Base-by-base conservation (phyloP, 1,140 invertebrate genomes). In the Neodiprion fabricii region DNA sequence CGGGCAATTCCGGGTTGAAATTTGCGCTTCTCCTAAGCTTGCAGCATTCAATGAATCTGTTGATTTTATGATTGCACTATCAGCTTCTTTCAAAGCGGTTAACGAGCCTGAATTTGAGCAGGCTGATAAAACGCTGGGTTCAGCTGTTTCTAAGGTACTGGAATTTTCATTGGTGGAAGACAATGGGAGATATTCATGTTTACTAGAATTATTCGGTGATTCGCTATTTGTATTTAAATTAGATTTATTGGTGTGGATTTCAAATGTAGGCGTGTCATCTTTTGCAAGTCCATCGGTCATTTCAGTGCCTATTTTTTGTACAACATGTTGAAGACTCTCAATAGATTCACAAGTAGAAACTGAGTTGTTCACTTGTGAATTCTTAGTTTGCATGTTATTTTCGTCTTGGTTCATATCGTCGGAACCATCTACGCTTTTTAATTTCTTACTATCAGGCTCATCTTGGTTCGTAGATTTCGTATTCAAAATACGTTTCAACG, bases 341-440 rank as follows among this genome's bases (percentile, higher is more conserved):
- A 86, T 86, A 7, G 85, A 85, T 72, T 86, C 81, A 74, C 83
- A 86, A 47, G 82, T 86, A n/a, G 82, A 81, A 17, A 80, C 65
- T 21, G 82, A 77, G 48, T 82, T 77, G 12, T 74, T 67, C 7
- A 76, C 53, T 71, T 78, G 81, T 7, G 77, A 17, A 1, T 68
- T 69, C 14, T 76, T 73, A 53, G 75, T n/a, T 21, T 78, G 48
- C 8, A 12, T 73, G 77, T 67, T 23, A 72, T 48, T 80, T 80
- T 14, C 76, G 78, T 80, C 17, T 81, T 70, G 23, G 71, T 75
- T 70, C 72, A 74, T 49, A 17, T 65, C 73, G 71, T 74, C n/a
- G 17, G 28, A 50, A 28, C 48, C 67, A 61, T 78, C 74, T 53
- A 72, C 10, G 68, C 17, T 75, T 72, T 76, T 69, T 17, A 9